Percentiles rank a stretch among this genome's conserved stretches.
phyloP scores from a whole-genome alignment of 2,797 vertebrate species.

The Diglossa cyanea region DNA sequence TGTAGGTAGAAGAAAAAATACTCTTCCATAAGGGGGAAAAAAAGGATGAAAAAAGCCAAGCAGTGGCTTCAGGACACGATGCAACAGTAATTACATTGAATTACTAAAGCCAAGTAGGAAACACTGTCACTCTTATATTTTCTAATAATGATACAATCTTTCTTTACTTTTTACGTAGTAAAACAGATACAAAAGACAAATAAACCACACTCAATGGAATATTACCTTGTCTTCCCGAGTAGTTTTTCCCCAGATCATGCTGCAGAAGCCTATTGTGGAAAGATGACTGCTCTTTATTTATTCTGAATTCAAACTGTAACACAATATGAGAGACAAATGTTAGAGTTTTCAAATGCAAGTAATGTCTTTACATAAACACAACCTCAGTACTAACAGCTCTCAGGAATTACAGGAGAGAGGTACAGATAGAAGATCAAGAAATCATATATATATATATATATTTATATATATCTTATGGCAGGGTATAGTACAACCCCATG shows the following conservation, averaged over 20 bases:
- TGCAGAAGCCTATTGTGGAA: slow-evolving; percentile 75
- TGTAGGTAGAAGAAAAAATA: background rate
- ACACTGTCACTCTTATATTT: background rate
- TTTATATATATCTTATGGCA: background rate
- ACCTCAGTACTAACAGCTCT: background rate
- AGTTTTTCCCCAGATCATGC: slow-evolving; percentile 78
- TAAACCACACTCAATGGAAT: background rate
- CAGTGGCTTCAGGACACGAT: fast-evolving
- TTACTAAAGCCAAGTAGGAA: background rate
- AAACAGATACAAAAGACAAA: background rate
- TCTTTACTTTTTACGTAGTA: background rate
- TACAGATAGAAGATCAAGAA: background rate
- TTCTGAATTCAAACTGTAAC: slow-evolving; percentile 79
- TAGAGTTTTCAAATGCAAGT: background rate
- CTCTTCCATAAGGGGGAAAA: background rate
- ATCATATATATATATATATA: background rate
- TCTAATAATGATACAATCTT: background rate
- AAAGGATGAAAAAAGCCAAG: background rate
- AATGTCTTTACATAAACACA: background rate
- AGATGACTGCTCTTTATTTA: slow-evolving; percentile 75
- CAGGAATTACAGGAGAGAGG: background rate
- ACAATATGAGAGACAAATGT: slow-evolving; percentile 14
- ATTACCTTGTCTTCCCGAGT: slow-evolving; percentile 77
- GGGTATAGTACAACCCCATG: fast-evolving
- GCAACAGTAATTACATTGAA: background rate